Conservation (phyloP, 2,888 invertebrate genomes). For the Stenoptilia bipunctidactyla region DNA sequence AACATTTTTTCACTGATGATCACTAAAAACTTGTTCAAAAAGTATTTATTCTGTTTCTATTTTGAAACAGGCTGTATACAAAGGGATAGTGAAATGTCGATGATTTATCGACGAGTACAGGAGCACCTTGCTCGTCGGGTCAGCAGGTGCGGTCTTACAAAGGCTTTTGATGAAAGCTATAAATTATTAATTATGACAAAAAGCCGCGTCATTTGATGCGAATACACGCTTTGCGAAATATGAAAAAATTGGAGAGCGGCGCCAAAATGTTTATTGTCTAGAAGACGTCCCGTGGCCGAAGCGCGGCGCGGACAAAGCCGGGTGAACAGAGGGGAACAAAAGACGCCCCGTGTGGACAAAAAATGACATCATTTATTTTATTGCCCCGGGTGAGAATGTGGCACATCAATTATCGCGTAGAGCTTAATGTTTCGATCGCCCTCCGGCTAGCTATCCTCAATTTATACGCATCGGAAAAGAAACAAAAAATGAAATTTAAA, state of each 20-base stretch:
- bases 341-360: constrained; percentile 55
- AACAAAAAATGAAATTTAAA: neutral
- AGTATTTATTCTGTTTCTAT: constrained; percentile 25
- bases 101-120: constrained; percentile 54
- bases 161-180: constrained; percentile 51
- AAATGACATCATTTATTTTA: constrained; percentile 72
- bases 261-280: constrained; percentile 61
- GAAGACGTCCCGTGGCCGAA: constrained; percentile 46
- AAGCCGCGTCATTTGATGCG: constrained; percentile 40
- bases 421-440: constrained; percentile 56
- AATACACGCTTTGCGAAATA: constrained; percentile 36
- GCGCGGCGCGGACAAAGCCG: constrained; percentile 44
- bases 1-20: neutral
- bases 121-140: constrained; percentile 45
- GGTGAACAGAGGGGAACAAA: constrained; percentile 40
- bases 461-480: neutral
- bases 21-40: constrained; percentile 1
- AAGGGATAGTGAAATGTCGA: constrained; percentile 19
- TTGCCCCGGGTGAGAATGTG: constrained; percentile 65
- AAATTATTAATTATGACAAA: constrained; percentile 70
- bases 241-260: constrained; percentile 49
- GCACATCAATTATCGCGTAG: constrained; percentile 62
- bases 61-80: neutral
- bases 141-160: constrained; percentile 50
- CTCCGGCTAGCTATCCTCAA: constrained; percentile 14